Evolutionary conservation across 1,140 invertebrate species (phyloP), one percentile per base, ranked within the genome.

Genomic region (Aphidius gifuensis): DNA sequence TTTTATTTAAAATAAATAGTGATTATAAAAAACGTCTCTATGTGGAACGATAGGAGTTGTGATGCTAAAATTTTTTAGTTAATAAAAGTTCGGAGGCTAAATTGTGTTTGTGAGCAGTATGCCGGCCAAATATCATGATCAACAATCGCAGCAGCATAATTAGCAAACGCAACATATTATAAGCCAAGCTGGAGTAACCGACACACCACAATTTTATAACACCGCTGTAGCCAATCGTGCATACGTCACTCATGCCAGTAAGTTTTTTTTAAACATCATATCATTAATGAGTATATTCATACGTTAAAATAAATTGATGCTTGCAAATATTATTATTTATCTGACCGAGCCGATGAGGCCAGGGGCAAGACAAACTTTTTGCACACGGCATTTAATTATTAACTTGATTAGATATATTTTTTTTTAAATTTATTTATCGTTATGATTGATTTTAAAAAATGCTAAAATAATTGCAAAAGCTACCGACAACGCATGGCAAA

Each of bases 101-200:
- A 51, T 58, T 60, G 68, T 68, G 66, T 61, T 55, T 70, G 69
- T 66, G 73, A 77, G 71, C 61, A 63, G 56, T 65, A 77, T 77
- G 75, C 72, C 74, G 69, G 68, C 67, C 54, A 76, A 75, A 67
- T 74, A 75, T 61, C 75, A 74, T 44, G 64, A 69, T 64, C 55
- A 68, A 55, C 74, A 76, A 49, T 71, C 74, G 40, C 71, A 71
- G 5, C 70, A 68, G 7, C 69, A 70, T 4, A 58, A 55, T 44
- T 58, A 66, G 49, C 66, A 63, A 21, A 70, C 71, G 7, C 62
- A 71, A 6, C 63, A 68, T 6, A 66, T 68, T 51, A 70, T 71
- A 44, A 74, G 71, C 62, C 74, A 74, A 53, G 46, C 72, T 9
- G 67, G 66, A 21, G 68, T 76, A 9, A 32, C 64, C n/a, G 69